Conservation (phyloP, 2,113 vertebrate species). For the Dromaius novaehollandiae region DNA sequence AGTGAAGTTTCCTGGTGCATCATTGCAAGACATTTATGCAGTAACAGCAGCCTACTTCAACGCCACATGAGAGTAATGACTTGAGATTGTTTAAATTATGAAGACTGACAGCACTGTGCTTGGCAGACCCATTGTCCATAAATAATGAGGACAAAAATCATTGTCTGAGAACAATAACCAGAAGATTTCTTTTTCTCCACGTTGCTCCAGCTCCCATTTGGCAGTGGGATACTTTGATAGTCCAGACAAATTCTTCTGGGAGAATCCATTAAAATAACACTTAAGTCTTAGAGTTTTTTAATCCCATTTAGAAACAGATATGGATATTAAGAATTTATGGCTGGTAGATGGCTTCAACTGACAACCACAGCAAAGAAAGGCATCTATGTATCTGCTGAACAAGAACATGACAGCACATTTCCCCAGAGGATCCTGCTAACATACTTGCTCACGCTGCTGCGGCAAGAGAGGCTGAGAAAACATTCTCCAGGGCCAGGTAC, state of each 20-base stretch:
- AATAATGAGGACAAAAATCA: not conserved
- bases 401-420: slow-evolving; percentile 39
- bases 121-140: not conserved
- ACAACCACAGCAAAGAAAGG: not conserved
- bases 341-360: not conserved
- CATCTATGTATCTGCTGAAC: slow-evolving; percentile 18
- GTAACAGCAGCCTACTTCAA: not conserved
- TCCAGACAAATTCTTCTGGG: slow-evolving; percentile 17
- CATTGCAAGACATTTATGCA: not conserved
- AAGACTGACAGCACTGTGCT: not conserved
- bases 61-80: not conserved
- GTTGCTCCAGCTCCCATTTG: not conserved
- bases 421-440: slow-evolving; percentile 23
- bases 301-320: slow-evolving; percentile 3
- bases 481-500: slow-evolving; percentile 1
- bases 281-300: not conserved
- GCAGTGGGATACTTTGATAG: not conserved
- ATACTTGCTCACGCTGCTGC: not conserved
- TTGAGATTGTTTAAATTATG: not conserved
- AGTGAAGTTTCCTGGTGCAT: not conserved
- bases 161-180: not conserved
- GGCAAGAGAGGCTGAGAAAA: slow-evolving; percentile 17
- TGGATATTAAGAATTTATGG: not conserved
- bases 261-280: slow-evolving; percentile 30
- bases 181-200: not conserved